Percentiles rank a stretch among this genome's conserved stretches.
phyloP scores from a whole-genome alignment of 2,113 vertebrate genomes.

The Mustelus asterias region DNA sequence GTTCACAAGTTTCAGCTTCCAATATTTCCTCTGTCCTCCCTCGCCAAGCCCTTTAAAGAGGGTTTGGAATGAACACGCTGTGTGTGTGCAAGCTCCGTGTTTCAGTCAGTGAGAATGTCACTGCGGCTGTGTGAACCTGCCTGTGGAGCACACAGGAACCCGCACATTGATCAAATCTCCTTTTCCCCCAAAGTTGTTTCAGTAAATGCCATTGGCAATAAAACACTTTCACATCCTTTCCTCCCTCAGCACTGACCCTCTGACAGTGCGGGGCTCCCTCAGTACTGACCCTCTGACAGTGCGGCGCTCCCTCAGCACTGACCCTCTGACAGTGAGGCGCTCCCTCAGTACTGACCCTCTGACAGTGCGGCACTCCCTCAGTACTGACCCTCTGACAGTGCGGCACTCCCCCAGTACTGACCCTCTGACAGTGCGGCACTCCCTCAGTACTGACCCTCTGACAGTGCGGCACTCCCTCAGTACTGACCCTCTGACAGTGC shows the following conservation, averaged over 20 bases:
- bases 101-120: background rate
- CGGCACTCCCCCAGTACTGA: too few relatives aligned
- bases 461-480: too few relatives aligned
- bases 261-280: background rate
- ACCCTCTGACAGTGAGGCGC: background rate
- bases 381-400: too few relatives aligned
- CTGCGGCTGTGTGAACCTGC: background rate
- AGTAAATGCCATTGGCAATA: too few relatives aligned
- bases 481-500: background rate
- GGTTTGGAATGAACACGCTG: background rate
- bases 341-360: background rate
- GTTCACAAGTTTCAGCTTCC: background rate
- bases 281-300: background rate
- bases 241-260: background rate
- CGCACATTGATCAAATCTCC: background rate
- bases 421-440: too few relatives aligned
- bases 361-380: too few relatives aligned
- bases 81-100: background rate
- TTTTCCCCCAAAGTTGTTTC: background rate
- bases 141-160: background rate
- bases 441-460: too few relatives aligned
- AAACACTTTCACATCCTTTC: background rate
- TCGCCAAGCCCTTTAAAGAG: background rate
- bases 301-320: background rate
- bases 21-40: background rate